phyloP scores from a whole-genome alignment of 2,113 vertebrate species.

The Miniopterus natalensis region DNA sequence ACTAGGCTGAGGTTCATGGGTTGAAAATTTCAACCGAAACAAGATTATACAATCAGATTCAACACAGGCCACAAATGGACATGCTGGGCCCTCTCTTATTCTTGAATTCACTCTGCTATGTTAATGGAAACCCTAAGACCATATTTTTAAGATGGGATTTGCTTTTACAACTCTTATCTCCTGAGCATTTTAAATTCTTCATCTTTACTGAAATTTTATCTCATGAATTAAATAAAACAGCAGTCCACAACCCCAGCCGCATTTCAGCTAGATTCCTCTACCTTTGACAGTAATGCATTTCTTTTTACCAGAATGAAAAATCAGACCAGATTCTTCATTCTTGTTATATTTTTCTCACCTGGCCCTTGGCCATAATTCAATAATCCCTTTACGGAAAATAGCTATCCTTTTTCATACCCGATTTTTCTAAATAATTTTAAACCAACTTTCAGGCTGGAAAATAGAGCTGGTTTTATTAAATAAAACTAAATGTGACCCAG shows the following conservation, averaged over 20 bases:
- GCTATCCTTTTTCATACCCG: background rate
- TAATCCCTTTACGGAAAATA: constrained; percentile 34
- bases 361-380: background rate
- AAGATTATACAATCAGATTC: background rate
- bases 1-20: background rate
- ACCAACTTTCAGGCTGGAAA: constrained; percentile 42
- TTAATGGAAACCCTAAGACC: background rate
- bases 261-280: background rate
- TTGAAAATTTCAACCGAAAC: background rate
- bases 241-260: background rate
- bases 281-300: background rate
- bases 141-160: background rate
- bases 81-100: background rate
- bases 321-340: background rate
- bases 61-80: background rate
- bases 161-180: background rate
- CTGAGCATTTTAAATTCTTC: background rate
- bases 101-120: background rate
- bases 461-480: background rate
- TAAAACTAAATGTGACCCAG: constrained; percentile 4
- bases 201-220: constrained; percentile 5
- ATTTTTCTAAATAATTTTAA: constrained; percentile 43
- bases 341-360: background rate
- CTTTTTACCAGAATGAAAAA: background rate
- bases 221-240: background rate